Evolutionary conservation across 37 sponge, comb jelly and placozoan species (phyloP).

Genomic region (Eunapius fragilis): DNA sequence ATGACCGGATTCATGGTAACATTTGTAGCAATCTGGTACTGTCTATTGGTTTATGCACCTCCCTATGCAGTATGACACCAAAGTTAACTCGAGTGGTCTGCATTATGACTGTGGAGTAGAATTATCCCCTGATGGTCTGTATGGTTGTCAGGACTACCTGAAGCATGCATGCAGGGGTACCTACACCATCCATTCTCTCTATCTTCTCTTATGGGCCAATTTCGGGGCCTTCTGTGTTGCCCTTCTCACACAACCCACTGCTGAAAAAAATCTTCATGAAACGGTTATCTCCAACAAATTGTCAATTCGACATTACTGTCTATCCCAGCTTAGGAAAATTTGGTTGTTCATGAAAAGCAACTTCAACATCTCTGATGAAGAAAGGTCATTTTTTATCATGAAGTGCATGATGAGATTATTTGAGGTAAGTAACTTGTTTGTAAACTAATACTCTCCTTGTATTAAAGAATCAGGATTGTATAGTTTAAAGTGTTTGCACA

Average conservation of each 20-base stretch:
- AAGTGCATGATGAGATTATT: conserved; percentile 42
- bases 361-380: conserved; percentile 77
- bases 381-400: conserved; percentile 75
- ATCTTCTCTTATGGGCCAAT: conserved; percentile 83
- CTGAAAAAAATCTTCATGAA: conserved; percentile 57
- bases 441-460: too few relatives aligned
- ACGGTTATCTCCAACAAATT: conserved; percentile 83
- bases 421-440: too few relatives aligned
- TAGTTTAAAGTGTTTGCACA: too few relatives aligned
- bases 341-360: conserved; percentile 84
- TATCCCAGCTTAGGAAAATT: conserved; percentile 76
- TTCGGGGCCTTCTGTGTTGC: conserved; percentile 83
- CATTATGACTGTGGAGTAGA: conserved; percentile 88
- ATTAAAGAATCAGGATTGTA: too few relatives aligned
- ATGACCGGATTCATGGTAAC: conserved; percentile 86
- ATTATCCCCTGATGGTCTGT: conserved; percentile 88
- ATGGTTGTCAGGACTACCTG: conserved; percentile 83
- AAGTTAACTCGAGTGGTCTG: conserved; percentile 63
- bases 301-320: conserved; percentile 84
- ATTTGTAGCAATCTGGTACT: too few relatives aligned
- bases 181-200: conserved; percentile 89
- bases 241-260: conserved; percentile 72
- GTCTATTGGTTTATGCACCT: background rate
- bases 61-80: background rate
- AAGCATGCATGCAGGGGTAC: conserved; percentile 74